Base-by-base conservation (phyloP, 2,113 vertebrate genomes). In the Pongo abelii region DNA sequence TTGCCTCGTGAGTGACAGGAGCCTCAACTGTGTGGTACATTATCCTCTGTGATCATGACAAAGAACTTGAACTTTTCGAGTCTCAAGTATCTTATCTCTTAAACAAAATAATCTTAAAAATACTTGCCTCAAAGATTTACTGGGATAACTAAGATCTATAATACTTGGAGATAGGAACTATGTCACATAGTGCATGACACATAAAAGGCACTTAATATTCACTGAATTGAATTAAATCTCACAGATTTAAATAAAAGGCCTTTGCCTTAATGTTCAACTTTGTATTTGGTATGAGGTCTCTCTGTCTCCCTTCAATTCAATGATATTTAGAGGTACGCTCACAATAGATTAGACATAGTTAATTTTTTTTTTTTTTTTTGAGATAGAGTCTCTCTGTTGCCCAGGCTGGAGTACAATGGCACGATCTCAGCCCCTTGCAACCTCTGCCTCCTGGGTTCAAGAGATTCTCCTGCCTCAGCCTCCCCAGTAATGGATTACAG, bases 71-170 rank as follows among this genome's bases (percentile, higher is more conserved):
- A 55, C 27, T 79, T 61, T 75, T 57, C 30, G 18, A 92, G 57
- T 64, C 23, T 89, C 57, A 86, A 25, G 50, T 78, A 89, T 64
- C 38, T 91, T 79, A 48, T 50, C 81, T 89, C 3, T 72, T 89
- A 93, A 87, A 86, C 16, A 89, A 91, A 93, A 93, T 90, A 57
- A 79, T 84, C 52, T 75, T 75, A 84, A 84, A 87, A 81, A 77
- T 40, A 46, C 13, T 35, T 85, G 27, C 10, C 4, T 96, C 43
- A 38, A 8, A 80, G 48, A 55, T 55, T 87, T 97, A 77, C n/a
- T 86, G 25, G 25, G 74, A 84, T 79, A 93, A 78, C 86, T 93
- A 95, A 74, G 59, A 40, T 50, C 20, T 84, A 22, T 18, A 61
- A 40, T 64, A 61, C n/a, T 25, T 20, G 9, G 87, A 6, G 30